Evolutionary conservation across 2,797 vertebrate genomes (phyloP), one percentile per base, ranked within the genome.

Genomic region (Lindbergichthys nudifrons): DNA sequence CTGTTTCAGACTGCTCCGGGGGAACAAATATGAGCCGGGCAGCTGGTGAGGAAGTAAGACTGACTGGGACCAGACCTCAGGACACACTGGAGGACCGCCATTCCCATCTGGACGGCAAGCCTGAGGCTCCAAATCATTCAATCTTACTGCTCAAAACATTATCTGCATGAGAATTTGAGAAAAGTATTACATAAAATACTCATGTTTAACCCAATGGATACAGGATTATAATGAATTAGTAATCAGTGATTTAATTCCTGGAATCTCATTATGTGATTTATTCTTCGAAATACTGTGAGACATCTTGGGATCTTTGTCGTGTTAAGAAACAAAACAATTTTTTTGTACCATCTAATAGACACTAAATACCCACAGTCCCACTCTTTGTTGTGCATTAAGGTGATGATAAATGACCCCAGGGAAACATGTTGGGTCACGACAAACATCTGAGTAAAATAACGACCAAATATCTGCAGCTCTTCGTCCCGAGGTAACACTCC

Each of bases 1-100:
- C 78, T 70, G 63, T 78, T 61, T 83, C 67, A 70, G 50, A 15
- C 71, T n/a, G 60, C 66, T 18, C 15, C n/a, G 9, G 3, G 26
- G 13, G 65, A 54, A 18, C 46, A 7, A 67, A 66, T 47, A 56
- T 0, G 68, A 65, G 65, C 19, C 4, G 59, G 59, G 62, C 78
- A 84, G 87, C 79, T 83, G 84, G 82, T 68, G 70, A 66, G 36
- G 56, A 87, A 70, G 65, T 54, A 52, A 71, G 64, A 63, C 48
- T 61, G 74, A 75, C 73, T 48, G 69, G 47, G 46, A 77, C 56
- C 36, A 69, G 57, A 81, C 78, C 69, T 79, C 10, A 0, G 69
- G 65, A 67, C 72, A 39, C 60, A 45, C 36, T 48, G 57, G 53
- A 79, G 64, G 65, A 64, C 57, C 39, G 5, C 3, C 3, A 50